phyloP scores from a whole-genome alignment of 2,888 invertebrate species.

The Polyommatus icarus region DNA sequence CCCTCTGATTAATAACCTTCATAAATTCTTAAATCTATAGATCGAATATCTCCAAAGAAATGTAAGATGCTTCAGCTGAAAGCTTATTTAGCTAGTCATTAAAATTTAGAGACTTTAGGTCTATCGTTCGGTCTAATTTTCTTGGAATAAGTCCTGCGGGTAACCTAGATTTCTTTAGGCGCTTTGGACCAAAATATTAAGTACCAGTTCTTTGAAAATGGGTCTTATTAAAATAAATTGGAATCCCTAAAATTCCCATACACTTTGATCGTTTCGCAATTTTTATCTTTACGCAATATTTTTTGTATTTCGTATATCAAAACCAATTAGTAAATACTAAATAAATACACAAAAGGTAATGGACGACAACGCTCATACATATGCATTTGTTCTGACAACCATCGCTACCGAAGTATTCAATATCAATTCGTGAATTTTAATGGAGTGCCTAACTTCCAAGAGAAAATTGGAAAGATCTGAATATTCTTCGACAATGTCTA shows the following conservation, averaged over 20 bases:
- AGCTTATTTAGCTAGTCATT: neutral
- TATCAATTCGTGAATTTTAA: slow-evolving; percentile 67
- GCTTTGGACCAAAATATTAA: neutral
- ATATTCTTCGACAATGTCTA: slow-evolving; percentile 69
- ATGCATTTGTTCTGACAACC: slow-evolving; percentile 57
- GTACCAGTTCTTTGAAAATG: neutral
- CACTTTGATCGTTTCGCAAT: neutral
- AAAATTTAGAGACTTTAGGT: neutral
- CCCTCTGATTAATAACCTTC: slow-evolving; percentile 4
- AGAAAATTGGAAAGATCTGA: slow-evolving; percentile 72
- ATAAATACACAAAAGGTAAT: slow-evolving; percentile 48
- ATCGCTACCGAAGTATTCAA: slow-evolving; percentile 64
- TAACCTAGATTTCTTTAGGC: neutral
- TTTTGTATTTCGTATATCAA: slow-evolving; percentile 37
- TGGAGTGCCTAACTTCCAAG: slow-evolving; percentile 64
- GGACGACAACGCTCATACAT: slow-evolving; percentile 54
- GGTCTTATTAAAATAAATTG: neutral
- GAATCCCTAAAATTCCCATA: neutral
- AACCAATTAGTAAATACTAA: slow-evolving; percentile 44
- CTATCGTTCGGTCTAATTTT: neutral
- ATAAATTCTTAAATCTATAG: neutral
- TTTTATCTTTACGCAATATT: neutral
- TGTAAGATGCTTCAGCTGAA: neutral
- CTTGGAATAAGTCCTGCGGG: neutral
- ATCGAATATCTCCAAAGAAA: neutral